Percentiles rank a stretch among this genome's conserved stretches.
Conservation (phyloP, 1,140 invertebrate genomes). For the Chironomus tepperi region DNA sequence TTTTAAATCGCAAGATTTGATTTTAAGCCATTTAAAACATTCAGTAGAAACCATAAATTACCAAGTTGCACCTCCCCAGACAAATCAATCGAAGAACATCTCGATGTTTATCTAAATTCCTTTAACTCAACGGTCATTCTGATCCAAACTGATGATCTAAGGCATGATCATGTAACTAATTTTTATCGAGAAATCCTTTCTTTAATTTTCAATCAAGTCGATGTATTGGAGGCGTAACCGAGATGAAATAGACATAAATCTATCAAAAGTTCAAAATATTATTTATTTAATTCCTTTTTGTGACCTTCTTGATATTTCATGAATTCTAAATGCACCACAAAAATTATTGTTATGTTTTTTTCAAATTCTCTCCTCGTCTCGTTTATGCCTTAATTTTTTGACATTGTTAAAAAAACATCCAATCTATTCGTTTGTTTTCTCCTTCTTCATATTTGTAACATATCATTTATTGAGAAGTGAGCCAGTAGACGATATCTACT, state of each 20-base stretch:
- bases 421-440: not conserved
- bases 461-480: not conserved
- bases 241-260: not conserved
- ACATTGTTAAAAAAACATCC: no score
- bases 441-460: not conserved
- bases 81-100: not conserved
- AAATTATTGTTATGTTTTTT: not conserved
- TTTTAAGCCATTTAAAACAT: no score
- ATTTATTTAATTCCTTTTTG: not conserved
- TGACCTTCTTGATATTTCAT: no score
- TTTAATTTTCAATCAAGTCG: not conserved
- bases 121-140: conserved; percentile 2
- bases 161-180: no score
- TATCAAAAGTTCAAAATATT: not conserved
- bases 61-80: no score
- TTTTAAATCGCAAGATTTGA: no score
- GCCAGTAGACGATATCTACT: not conserved
- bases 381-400: not conserved
- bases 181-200: not conserved
- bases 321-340: not conserved
- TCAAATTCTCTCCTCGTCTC: not conserved
- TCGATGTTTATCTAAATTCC: conserved; percentile 1
- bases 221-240: not conserved
- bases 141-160: not conserved
- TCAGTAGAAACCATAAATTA: no score